Evolutionary conservation across 2,888 invertebrate species (phyloP).

Genomic region (Scaptomyza parva): DNA sequence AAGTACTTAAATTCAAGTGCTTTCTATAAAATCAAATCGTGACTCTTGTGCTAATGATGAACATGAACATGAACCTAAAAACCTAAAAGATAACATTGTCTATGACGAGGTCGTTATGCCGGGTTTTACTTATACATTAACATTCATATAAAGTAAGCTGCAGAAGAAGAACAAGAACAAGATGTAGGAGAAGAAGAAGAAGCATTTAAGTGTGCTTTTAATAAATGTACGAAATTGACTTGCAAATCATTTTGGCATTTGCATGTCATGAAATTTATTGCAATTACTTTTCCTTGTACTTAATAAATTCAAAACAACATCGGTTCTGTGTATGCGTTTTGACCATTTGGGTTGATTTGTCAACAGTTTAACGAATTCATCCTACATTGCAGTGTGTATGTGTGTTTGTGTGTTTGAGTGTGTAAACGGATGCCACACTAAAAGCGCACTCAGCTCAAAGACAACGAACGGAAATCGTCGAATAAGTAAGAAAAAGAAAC

Average conservation of each 20-base stretch:
- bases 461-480: conserved; percentile 78
- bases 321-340: conserved; percentile 3
- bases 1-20: conserved; percentile 81
- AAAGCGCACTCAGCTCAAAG: conserved; percentile 81
- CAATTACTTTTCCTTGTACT: conserved; percentile 45
- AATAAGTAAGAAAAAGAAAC: neutral
- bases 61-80: conserved; percentile 58
- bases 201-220: conserved; percentile 45
- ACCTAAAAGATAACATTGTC: conserved; percentile 33
- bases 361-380: conserved; percentile 32
- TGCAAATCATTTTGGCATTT: conserved; percentile 67
- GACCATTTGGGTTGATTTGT: conserved; percentile 49
- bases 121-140: conserved; percentile 2
- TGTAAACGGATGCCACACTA: conserved; percentile 77
- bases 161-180: no score
- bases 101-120: conserved; percentile 19
- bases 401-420: conserved; percentile 20
- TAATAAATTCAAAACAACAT: conserved; percentile 34
- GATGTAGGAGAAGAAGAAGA: no score
- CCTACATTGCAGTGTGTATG: conserved; percentile 4
- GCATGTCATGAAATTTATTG: conserved; percentile 37
- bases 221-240: conserved; percentile 74
- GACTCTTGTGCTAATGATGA: conserved; percentile 80
- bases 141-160: neutral
- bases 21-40: conserved; percentile 81